These are phyloP conservation scores for Eublepharis macularius DNA, from an alignment of 2,113 vertebrate species.

Conservation along the genomic window DNA sequence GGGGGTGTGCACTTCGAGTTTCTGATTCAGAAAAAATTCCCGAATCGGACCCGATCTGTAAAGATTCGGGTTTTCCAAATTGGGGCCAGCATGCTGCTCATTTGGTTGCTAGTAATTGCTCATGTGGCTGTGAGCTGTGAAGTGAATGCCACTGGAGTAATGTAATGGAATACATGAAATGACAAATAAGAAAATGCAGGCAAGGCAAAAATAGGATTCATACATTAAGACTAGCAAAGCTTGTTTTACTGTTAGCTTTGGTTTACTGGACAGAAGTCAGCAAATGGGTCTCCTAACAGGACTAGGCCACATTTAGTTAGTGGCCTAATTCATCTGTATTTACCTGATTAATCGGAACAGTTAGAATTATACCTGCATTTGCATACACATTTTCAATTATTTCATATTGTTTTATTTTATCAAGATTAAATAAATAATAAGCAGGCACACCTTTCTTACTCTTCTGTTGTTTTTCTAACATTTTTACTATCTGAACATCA, in stretches of 20 bases:
- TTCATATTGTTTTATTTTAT: too few species aligned
- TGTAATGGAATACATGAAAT: neutral
- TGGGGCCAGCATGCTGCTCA: too few species aligned
- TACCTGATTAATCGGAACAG: neutral
- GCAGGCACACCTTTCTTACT: neutral
- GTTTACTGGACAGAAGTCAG: slow-evolving; percentile 4
- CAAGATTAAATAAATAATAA: too few species aligned
- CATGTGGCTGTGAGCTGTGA: too few species aligned
- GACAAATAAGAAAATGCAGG: neutral
- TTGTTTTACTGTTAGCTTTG: neutral
- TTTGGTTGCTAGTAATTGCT: too few species aligned
- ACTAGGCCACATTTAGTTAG: neutral
- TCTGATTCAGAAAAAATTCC: too few species aligned
- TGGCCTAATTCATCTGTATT: neutral
- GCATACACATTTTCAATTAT: too few species aligned
- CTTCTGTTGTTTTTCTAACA: neutral
- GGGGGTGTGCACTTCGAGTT: too few species aligned
- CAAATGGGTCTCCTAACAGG: neutral
- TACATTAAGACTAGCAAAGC: neutral
- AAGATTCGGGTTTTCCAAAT: too few species aligned
- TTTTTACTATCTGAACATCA: neutral
- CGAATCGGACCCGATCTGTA: too few species aligned
- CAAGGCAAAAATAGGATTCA: neutral
- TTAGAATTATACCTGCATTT: neutral
- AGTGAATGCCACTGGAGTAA: too few species aligned